Base-by-base conservation (phyloP, 2,113 vertebrate species). In the Meleagris gallopavo region DNA sequence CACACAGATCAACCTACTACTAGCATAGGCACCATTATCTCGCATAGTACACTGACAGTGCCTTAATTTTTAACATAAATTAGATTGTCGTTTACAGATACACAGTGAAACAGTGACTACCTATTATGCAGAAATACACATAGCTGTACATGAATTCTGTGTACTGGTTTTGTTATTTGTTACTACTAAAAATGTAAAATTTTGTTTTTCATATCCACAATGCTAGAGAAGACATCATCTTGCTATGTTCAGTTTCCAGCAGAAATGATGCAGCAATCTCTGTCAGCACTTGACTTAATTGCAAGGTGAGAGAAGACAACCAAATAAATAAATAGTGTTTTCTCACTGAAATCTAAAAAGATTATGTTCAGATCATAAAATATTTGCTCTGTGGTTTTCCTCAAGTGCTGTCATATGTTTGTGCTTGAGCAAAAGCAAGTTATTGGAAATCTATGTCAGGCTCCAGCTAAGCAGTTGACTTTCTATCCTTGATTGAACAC, bases 391-490 rank as follows among this genome's bases (percentile, higher is more conserved):
- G 6, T 80, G 61, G n/a, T 86, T 86, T 96, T 92, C 69, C 40
- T 90, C 50, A 81, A 77, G 76, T 81, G 88, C 30, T 88, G 19
- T 80, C 0, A 0, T 88, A 62, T 83, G 52, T 76, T 86, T 91
- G 65, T 90, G 88, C 76, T 83, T 78, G 72, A 94, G 80, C 76
- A 77, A 94, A 91, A 83, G 32, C 36, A 2, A 89, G 57, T 87
- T 97, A 90, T 88, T 97, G 96, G 94, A 97, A 97, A 97, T 93
- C 91, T 77, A 78, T 94, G 79, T 83, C 43, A 93, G 62, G 41
- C 75, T 90, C 52, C 60, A 91, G 82, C 89, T 91, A 95, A 94
- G 89, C 90, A 69, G 81, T 89, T 97, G 95, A 95, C 96, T 97
- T 91, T 91, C 88, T 93, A 67, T 96, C 93, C 71, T 7, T 93